Base-by-base conservation (phyloP, 2,797 vertebrate genomes). In the Falco peregrinus region DNA sequence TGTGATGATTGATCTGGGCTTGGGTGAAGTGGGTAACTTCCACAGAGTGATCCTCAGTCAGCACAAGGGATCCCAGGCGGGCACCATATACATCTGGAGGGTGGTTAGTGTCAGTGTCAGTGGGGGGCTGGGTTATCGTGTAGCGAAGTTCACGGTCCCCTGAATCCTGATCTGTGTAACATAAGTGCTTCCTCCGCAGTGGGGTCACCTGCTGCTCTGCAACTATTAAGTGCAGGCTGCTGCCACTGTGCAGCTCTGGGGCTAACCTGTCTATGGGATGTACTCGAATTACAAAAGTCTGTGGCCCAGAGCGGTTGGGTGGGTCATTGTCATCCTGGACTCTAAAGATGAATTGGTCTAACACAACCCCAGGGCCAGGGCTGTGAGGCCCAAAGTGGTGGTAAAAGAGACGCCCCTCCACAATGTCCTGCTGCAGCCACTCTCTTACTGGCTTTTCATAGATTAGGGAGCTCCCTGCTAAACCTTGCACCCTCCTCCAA, bases 1-100 rank as follows among this genome's bases (percentile, higher is more conserved):
- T 99, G 93, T 99, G 99, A 87, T 99, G 99, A 91, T 99, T 99
- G 93, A 99, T 98, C 97, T 99, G 99, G 16, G 99, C 99, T 97
- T 99, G 99, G 29, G 99, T 99, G 96, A 99, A 99, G 93, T 98
- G 99, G 4, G 96, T 98, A 64, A 99, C 98, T 93, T 98, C 97
- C 6, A 97, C 96, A 28, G 98, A 98, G 64, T 99, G 99, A 85
- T 98, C 98, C 86, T 99, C 99, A 1, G 99, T 99, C 95, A 99
- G 97, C 61, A 99, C 99, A 1, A 99, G 97, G 64, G 98, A 97
- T 81, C 99, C 99, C 74, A 99, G 93, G 28, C 93, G 97, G 0
- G 91, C 73, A 60, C 98, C 97, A 7, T 96, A 76, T 0, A 88
- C 79, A 4, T 97, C 94, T 3, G 98, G 97, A 1, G 98, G 98